These are phyloP conservation scores for Drosophila basisetae DNA, from an alignment of 2,888 invertebrate species.

Conservation along the genomic window DNA sequence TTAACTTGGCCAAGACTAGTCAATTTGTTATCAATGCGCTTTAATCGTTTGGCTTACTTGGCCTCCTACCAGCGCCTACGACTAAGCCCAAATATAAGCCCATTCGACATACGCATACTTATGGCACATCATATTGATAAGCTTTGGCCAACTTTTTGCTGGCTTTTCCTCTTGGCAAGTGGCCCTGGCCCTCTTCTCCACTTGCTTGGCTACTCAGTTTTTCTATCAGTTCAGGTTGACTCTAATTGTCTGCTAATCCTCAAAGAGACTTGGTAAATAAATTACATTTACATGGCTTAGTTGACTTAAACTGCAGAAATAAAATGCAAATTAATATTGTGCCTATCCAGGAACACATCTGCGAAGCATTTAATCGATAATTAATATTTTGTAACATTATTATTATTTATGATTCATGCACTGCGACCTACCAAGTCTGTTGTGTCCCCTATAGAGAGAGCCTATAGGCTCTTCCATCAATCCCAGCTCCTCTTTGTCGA, in stretches of 20 bases:
- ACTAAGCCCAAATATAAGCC: slow-evolving; percentile 56
- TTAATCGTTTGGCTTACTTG: slow-evolving; percentile 63
- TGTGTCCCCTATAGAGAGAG: background rate
- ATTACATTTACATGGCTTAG: background rate
- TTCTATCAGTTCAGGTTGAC: background rate
- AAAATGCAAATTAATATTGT: background rate
- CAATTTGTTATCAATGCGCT: slow-evolving; percentile 62
- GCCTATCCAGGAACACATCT: background rate
- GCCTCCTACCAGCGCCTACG: slow-evolving; percentile 55
- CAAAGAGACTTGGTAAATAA: background rate
- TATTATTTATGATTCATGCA: background rate
- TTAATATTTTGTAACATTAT: background rate
- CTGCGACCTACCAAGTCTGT: background rate
- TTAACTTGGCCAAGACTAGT: slow-evolving; percentile 59
- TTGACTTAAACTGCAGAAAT: background rate
- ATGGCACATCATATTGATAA: slow-evolving; percentile 56
- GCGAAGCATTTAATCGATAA: background rate
- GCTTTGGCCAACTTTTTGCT: slow-evolving; percentile 63
- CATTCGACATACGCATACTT: slow-evolving; percentile 61
- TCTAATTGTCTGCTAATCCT: background rate
- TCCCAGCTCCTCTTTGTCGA: background rate
- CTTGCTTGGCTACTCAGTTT: slow-evolving; percentile 4
- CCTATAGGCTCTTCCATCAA: background rate
- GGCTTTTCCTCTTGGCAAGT: slow-evolving; percentile 16
- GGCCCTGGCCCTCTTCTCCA: background rate